Conservation (phyloP, 2,888 invertebrate species). For the Eupelmus urozonus region DNA sequence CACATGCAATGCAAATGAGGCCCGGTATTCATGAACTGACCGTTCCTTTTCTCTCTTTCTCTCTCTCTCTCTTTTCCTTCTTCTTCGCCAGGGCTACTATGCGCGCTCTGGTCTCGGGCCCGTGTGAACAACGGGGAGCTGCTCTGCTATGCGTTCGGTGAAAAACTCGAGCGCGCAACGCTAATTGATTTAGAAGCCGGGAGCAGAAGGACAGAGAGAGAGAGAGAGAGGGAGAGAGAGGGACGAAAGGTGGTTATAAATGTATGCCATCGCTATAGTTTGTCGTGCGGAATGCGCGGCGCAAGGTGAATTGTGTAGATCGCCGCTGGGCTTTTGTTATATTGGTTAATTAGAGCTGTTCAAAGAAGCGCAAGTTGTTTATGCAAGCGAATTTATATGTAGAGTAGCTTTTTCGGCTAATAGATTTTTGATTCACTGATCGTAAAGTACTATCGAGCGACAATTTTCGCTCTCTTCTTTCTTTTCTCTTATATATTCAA, state of each 20-base stretch:
- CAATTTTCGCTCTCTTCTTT: too few relatives aligned
- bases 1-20: conserved; percentile 59
- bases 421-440: too few relatives aligned
- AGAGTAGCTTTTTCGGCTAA: too few relatives aligned
- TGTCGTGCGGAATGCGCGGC: neutral
- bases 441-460: too few relatives aligned
- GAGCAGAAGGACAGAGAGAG: conserved; percentile 1
- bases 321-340: conserved; percentile 23
- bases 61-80: conserved; percentile 19
- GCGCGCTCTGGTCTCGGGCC: neutral
- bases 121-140: conserved; percentile 46
- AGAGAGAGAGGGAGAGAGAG: neutral
- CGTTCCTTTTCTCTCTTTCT: conserved; percentile 19
- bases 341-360: conserved; percentile 28
- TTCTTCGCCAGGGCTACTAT: neutral
- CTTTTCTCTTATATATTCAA: too few relatives aligned
- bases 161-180: conserved; percentile 43
- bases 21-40: conserved; percentile 52
- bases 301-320: neutral
- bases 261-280: neutral
- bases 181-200: conserved; percentile 53
- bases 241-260: neutral
- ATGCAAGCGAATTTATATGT: too few relatives aligned
- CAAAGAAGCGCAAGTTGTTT: neutral
- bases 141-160: neutral